Percentiles rank a stretch among this genome's conserved stretches.
phyloP scores from a whole-genome alignment of 2,797 vertebrate genomes.

The Diplodus puntazzo region DNA sequence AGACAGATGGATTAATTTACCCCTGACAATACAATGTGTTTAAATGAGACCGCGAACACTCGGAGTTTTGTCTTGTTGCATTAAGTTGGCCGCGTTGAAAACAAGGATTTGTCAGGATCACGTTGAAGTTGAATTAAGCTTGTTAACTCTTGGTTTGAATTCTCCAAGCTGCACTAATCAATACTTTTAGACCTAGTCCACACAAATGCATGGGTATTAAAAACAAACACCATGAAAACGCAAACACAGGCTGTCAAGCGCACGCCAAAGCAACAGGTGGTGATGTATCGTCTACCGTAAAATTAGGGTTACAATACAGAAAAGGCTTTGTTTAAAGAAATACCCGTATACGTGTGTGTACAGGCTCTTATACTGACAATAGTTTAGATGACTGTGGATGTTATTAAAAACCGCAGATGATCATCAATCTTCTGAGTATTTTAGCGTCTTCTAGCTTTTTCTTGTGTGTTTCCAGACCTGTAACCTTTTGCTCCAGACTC shows the following conservation, averaged over 20 bases:
- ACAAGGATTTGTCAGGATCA: background rate
- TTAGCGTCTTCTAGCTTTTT: background rate
- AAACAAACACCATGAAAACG: no score
- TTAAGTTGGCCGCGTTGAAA: background rate
- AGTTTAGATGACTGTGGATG: background rate
- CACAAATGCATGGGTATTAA: no score
- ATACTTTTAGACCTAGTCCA: background rate
- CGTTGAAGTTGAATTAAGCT: background rate
- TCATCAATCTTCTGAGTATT: background rate
- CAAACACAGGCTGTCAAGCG: no score
- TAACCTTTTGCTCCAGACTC: no score
- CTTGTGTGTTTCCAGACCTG: background rate
- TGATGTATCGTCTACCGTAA: no score
- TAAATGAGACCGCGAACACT: slow-evolving; percentile 3
- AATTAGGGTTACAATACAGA: no score
- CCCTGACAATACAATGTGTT: background rate
- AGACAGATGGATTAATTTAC: slow-evolving; percentile 27
- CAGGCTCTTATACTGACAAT: background rate
- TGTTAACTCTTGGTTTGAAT: background rate
- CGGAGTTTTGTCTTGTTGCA: background rate
- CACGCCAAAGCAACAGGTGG: no score
- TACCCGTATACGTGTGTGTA: no score
- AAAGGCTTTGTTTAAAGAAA: no score
- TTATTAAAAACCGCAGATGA: background rate
- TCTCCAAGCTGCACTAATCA: background rate